Conservation (phyloP, 2,888 invertebrate species). For the Galeruca laticollis region DNA sequence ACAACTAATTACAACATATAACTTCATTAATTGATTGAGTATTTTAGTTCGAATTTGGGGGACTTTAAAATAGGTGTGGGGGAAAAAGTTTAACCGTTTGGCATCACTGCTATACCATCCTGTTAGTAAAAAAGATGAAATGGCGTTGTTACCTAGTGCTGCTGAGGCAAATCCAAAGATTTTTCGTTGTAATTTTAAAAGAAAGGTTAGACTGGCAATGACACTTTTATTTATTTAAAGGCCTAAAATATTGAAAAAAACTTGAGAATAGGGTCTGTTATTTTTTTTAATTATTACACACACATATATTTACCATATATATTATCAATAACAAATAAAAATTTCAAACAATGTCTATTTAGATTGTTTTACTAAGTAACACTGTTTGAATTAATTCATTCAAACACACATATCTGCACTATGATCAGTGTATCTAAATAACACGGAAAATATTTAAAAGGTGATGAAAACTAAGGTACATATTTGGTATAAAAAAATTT, state of each 20-base stretch:
- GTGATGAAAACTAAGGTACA: too few relatives aligned
- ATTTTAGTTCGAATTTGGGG: too few relatives aligned
- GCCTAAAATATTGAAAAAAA: slow-evolving; percentile 52
- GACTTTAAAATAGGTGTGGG: too few relatives aligned
- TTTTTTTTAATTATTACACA: slow-evolving; percentile 52
- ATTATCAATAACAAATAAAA: slow-evolving; percentile 12
- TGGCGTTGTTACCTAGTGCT: background rate
- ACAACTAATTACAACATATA: too few relatives aligned
- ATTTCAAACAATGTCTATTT: slow-evolving; percentile 39
- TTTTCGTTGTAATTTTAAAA: slow-evolving; percentile 34
- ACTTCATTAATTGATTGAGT: too few relatives aligned
- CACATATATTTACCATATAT: slow-evolving; percentile 54
- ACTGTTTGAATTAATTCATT: too few relatives aligned
- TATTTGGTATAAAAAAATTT: too few relatives aligned
- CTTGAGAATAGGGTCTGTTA: slow-evolving; percentile 60
- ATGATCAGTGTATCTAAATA: background rate
- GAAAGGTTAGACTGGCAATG: slow-evolving; percentile 46
- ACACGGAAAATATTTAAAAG: too few relatives aligned
- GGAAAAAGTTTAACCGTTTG: too few relatives aligned
- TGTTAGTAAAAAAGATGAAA: slow-evolving; percentile 25
- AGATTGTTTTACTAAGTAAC: background rate
- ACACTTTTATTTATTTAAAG: slow-evolving; percentile 50
- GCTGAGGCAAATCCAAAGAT: background rate
- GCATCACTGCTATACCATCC: too few relatives aligned
- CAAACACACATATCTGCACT: background rate